phyloP scores from a whole-genome alignment of 2,113 vertebrate species.

The Phyllopteryx taeniolatus region DNA sequence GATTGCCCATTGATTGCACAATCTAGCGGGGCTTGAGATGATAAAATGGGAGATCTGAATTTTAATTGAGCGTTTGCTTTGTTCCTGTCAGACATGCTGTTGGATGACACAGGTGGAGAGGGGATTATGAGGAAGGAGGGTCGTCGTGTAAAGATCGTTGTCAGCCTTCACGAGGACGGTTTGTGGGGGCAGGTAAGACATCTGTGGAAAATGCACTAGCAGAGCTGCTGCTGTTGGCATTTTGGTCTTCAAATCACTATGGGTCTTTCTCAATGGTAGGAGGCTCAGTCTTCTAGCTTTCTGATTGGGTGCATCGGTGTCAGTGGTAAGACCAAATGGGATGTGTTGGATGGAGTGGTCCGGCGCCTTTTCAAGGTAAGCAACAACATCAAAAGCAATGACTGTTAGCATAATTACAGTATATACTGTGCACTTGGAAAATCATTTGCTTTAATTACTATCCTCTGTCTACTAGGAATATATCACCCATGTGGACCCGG shows the following conservation, averaged over 20 bases:
- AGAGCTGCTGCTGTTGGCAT: neutral
- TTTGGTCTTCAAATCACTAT: neutral
- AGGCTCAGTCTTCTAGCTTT: slow-evolving; percentile 79
- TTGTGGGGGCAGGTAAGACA: slow-evolving; percentile 88
- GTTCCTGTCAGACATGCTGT: slow-evolving; percentile 83
- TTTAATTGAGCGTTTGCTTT: neutral
- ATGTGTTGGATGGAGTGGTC: slow-evolving; percentile 94
- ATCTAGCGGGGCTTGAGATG: neutral
- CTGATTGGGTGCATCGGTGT: slow-evolving; percentile 97
- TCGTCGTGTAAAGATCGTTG: slow-evolving; percentile 89
- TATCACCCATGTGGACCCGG: slow-evolving; percentile 89
- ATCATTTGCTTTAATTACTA: neutral
- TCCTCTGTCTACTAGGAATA: slow-evolving; percentile 80
- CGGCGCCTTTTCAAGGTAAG: slow-evolving; percentile 92
- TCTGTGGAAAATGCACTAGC: neutral
- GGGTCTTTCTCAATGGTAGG: slow-evolving; percentile 63
- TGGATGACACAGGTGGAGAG: slow-evolving; percentile 87
- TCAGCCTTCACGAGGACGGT: slow-evolving; percentile 83
- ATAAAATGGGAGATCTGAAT: neutral
- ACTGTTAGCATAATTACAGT: neutral
- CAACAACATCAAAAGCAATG: neutral
- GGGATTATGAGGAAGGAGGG: slow-evolving; percentile 87
- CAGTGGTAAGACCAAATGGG: slow-evolving; percentile 98
- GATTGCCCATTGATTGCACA: neutral
- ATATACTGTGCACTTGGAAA: neutral